Percentiles rank a stretch among this genome's conserved stretches.
Evolutionary conservation across 2,113 vertebrate genomes (phyloP).

Genomic region (Murina feae): DNA sequence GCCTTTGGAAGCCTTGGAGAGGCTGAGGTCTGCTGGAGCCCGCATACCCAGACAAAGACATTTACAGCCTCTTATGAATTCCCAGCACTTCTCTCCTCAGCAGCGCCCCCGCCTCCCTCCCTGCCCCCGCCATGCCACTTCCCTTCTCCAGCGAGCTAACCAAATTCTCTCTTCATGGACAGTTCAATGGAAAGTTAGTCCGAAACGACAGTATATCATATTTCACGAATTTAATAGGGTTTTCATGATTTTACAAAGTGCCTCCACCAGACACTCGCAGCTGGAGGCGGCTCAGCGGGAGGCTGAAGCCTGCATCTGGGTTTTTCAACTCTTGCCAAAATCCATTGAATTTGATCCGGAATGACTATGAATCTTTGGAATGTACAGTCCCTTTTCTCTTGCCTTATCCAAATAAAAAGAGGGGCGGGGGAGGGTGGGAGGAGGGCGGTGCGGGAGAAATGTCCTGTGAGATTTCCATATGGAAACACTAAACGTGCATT

Average conservation of each 20-base stretch:
- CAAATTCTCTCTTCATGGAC: conserved; percentile 83
- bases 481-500: conserved; percentile 88
- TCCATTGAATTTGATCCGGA: conserved; percentile 97
- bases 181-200: conserved; percentile 86
- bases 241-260: conserved; percentile 91
- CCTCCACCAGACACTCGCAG: conserved; percentile 87
- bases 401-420: conserved; percentile 86
- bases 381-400: conserved; percentile 93
- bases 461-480: conserved; percentile 93
- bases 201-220: conserved; percentile 83
- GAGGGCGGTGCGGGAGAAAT: conserved; percentile 49
- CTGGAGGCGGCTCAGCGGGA: conserved; percentile 87
- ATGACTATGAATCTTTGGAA: conserved; percentile 98
- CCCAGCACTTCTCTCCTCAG: background rate
- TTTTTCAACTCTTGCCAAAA: conserved; percentile 93
- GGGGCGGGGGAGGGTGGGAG: conserved; percentile 11
- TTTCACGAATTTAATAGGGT: conserved; percentile 91
- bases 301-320: conserved; percentile 88
- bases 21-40: background rate
- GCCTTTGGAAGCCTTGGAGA: background rate
- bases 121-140: conserved; percentile 32
- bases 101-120: background rate
- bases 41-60: background rate
- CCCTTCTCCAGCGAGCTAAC: conserved; percentile 66
- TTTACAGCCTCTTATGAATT: background rate